These are phyloP conservation scores for Spizaetus ornatus DNA, from an alignment of 2,113 vertebrate species.

Conservation along the genomic window DNA sequence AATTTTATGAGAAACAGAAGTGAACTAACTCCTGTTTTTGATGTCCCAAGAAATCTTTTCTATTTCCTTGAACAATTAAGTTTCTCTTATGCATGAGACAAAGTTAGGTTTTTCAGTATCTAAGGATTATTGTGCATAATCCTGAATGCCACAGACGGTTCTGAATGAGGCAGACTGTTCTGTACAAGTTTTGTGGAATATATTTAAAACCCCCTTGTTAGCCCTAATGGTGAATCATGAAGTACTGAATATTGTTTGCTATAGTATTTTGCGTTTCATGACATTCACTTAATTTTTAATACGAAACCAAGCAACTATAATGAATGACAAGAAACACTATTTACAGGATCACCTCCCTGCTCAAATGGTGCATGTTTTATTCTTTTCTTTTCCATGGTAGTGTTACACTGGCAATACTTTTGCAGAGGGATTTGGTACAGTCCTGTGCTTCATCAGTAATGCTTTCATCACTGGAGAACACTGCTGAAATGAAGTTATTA, in stretches of 20 bases:
- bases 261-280: not conserved
- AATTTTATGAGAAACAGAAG: not conserved
- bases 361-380: not conserved
- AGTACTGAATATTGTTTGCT: not conserved
- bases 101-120: not conserved
- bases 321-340: not conserved
- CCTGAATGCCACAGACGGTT: not conserved
- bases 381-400: not conserved
- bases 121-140: not conserved
- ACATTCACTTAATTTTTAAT: not conserved
- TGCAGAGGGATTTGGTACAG: not conserved
- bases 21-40: not conserved
- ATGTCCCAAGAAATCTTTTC: not conserved
- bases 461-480: not conserved
- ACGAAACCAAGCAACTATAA: not conserved
- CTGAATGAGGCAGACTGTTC: not conserved
- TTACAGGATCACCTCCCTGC: not conserved
- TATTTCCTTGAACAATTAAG: not conserved
- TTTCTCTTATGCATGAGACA: not conserved
- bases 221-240: not conserved
- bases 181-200: not conserved
- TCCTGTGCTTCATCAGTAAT: not conserved
- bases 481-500: not conserved
- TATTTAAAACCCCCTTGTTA: not conserved
- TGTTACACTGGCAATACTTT: not conserved